Conservation (phyloP, 2,797 vertebrate species). For the Cyclura pinguis region DNA sequence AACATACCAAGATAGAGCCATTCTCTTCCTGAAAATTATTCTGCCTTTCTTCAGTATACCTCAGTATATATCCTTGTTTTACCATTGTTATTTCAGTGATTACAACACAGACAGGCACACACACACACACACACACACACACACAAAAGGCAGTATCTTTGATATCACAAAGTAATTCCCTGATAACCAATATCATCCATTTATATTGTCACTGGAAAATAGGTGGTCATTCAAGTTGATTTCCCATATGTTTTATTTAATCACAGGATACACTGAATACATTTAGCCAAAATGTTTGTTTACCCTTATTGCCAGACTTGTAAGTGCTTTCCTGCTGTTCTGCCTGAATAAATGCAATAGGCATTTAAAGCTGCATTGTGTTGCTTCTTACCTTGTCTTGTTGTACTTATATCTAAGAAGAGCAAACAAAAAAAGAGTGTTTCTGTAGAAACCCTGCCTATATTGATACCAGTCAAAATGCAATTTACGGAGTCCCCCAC, state of each 20-base stretch:
- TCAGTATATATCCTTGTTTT: neutral
- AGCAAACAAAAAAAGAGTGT: neutral
- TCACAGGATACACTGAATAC: slow-evolving; percentile 7
- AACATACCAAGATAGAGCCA: neutral
- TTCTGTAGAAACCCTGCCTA: neutral
- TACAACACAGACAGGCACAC: neutral
- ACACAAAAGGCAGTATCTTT: neutral
- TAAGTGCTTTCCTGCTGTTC: slow-evolving; percentile 10
- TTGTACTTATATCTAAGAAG: neutral
- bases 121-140: too few relatives aligned
- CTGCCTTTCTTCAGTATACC: neutral
- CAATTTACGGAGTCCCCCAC: neutral
- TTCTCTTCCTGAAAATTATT: neutral
- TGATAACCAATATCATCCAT: neutral
- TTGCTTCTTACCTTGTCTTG: neutral
- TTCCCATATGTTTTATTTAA: slow-evolving; percentile 46
- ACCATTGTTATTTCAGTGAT: slow-evolving; percentile 13
- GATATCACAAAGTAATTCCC: slow-evolving; percentile 22
- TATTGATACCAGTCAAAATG: neutral
- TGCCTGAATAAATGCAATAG: slow-evolving; percentile 18
- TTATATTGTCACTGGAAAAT: slow-evolving; percentile 24
- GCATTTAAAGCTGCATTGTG: neutral
- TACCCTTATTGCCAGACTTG: slow-evolving; percentile 17
- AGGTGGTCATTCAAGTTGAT: neutral
- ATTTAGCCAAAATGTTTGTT: slow-evolving; percentile 17